Conservation (phyloP, 2,113 vertebrate genomes). For the Paramisgurnus dabryanus region DNA sequence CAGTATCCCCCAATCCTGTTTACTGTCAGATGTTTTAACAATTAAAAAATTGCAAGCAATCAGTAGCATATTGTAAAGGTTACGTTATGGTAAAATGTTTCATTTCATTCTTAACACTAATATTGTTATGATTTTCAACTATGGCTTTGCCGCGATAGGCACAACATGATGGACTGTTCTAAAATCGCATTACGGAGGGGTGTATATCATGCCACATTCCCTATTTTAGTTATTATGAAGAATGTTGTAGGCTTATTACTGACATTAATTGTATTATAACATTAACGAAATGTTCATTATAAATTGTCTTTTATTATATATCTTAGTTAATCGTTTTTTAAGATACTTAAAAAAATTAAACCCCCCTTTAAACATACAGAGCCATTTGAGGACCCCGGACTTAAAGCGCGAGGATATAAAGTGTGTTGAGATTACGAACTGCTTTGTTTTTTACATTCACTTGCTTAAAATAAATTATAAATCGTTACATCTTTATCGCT, state of each 20-base stretch:
- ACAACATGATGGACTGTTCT: background rate
- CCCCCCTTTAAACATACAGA: background rate
- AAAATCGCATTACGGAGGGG: background rate
- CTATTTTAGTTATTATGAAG: background rate
- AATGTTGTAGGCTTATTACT: background rate
- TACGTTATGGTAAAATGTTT: background rate
- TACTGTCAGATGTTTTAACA: background rate
- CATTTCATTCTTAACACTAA: background rate
- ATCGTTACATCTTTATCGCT: background rate
- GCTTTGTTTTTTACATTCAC: background rate
- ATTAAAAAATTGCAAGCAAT: background rate
- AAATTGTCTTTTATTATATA: background rate
- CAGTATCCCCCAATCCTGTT: background rate
- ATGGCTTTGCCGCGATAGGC: background rate
- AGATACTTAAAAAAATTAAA: background rate
- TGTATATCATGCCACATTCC: background rate
- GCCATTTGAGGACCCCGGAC: background rate
- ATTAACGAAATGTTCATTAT: background rate
- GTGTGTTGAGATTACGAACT: background rate
- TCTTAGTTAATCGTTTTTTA: background rate
- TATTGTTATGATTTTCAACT: background rate
- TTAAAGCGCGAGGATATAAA: slow-evolving; percentile 15
- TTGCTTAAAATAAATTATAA: background rate
- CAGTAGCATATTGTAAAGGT: background rate
- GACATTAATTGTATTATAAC: rapidly evolving